phyloP scores from a whole-genome alignment of 2,113 vertebrate species.

The Glaucidium brasilianum region DNA sequence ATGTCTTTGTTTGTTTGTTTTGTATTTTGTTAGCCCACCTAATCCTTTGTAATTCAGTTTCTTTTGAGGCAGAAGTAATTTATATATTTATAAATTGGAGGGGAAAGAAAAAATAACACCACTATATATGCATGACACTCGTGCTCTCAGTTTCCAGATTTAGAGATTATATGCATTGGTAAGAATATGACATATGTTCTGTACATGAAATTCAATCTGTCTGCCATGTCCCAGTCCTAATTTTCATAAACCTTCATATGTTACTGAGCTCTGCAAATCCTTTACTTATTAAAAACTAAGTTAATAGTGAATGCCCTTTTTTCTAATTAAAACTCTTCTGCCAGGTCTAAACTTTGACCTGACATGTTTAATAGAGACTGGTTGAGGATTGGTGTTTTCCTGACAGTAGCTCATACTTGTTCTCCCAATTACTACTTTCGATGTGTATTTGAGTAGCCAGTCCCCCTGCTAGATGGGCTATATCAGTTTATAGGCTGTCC shows the following conservation, averaged over 20 bases:
- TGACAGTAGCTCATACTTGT: background rate
- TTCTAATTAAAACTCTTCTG: background rate
- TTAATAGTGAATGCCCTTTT: background rate
- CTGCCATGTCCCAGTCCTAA: background rate
- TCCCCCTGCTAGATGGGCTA: rapidly evolving
- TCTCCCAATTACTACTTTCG: background rate
- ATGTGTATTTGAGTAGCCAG: rapidly evolving
- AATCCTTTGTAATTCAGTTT: background rate
- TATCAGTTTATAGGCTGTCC: background rate
- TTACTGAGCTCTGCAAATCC: background rate
- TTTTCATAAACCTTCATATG: background rate
- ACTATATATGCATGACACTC: background rate
- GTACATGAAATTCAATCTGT: background rate
- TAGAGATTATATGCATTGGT: background rate
- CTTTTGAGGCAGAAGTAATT: background rate
- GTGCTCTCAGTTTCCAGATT: background rate
- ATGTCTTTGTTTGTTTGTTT: background rate
- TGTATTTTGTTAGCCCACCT: background rate
- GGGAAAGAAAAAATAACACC: rapidly evolving
- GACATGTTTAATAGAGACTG: background rate
- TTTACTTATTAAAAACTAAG: background rate
- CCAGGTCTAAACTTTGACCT: background rate
- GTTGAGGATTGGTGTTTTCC: background rate
- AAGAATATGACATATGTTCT: background rate
- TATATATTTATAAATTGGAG: background rate